phyloP scores from a whole-genome alignment of 2,113 vertebrate species.

The Phrynocephalus versicolor region DNA sequence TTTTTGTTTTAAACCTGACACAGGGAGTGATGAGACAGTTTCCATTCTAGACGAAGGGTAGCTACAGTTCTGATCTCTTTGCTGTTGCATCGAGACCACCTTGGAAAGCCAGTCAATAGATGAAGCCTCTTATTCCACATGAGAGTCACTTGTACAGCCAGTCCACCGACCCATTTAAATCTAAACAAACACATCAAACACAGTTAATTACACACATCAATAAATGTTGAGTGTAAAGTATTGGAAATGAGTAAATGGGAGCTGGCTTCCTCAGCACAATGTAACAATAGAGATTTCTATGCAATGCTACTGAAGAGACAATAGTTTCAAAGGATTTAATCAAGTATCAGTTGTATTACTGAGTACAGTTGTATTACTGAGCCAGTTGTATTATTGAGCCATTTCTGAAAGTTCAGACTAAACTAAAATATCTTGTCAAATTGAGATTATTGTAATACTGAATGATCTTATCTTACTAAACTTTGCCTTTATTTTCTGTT shows the following conservation, averaged over 20 bases:
- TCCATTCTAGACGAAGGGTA: not conserved
- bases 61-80: not conserved
- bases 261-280: not conserved
- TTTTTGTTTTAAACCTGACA: too few species aligned
- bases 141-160: slow-evolving; percentile 34
- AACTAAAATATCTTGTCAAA: not conserved
- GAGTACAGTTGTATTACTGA: too few species aligned
- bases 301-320: not conserved
- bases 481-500: not conserved
- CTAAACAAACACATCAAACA: slow-evolving; percentile 43
- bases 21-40: not conserved
- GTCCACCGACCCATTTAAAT: slow-evolving; percentile 52
- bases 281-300: slow-evolving; percentile 28
- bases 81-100: not conserved
- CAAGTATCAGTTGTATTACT: not conserved
- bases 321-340: not conserved
- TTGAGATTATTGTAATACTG: too few species aligned
- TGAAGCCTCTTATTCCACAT: slow-evolving; percentile 35
- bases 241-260: slow-evolving; percentile 28
- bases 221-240: slow-evolving; percentile 58
- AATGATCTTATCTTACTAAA: not conserved
- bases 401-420: not conserved
- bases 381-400: not conserved
- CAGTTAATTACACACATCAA: slow-evolving; percentile 57
- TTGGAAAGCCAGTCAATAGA: not conserved